phyloP scores from a whole-genome alignment of 2,113 vertebrate species.

The Copsychus sechellarum region DNA sequence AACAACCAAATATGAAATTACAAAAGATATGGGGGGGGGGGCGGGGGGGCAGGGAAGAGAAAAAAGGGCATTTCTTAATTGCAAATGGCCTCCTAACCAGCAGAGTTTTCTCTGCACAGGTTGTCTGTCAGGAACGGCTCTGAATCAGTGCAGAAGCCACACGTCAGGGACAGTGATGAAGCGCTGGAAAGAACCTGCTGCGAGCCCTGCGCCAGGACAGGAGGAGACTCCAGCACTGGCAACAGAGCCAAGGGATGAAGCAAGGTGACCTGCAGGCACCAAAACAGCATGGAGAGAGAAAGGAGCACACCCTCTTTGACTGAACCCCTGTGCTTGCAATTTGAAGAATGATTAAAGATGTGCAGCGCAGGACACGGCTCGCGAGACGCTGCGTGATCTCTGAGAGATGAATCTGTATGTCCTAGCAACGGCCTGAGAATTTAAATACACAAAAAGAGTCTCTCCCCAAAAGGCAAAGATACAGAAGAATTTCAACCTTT shows the following conservation, averaged over 20 bases:
- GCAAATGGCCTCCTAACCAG: neutral
- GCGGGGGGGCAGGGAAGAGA: too few species aligned
- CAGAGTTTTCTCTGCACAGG: neutral
- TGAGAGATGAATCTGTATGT: neutral
- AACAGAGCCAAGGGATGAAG: neutral
- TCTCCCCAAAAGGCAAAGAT: neutral
- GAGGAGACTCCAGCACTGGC: neutral
- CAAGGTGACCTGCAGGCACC: neutral
- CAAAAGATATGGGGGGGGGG: neutral
- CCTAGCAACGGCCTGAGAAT: neutral
- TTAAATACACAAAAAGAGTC: neutral
- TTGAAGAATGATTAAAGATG: neutral
- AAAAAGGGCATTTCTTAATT: neutral
- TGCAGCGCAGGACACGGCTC: rapidly evolving
- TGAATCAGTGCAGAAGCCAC: neutral
- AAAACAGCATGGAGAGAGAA: neutral
- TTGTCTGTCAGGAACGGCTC: neutral
- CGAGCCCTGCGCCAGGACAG: neutral
- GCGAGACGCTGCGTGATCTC: rapidly evolving
- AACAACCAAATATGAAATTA: neutral
- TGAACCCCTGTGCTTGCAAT: too few species aligned
- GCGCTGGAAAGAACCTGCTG: neutral
- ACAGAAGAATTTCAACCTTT: neutral
- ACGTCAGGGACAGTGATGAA: neutral
- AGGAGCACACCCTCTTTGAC: neutral